These are phyloP conservation scores for Rhyacophila evoluta DNA, from an alignment of 2,888 invertebrate genomes.

Conservation along the genomic window DNA sequence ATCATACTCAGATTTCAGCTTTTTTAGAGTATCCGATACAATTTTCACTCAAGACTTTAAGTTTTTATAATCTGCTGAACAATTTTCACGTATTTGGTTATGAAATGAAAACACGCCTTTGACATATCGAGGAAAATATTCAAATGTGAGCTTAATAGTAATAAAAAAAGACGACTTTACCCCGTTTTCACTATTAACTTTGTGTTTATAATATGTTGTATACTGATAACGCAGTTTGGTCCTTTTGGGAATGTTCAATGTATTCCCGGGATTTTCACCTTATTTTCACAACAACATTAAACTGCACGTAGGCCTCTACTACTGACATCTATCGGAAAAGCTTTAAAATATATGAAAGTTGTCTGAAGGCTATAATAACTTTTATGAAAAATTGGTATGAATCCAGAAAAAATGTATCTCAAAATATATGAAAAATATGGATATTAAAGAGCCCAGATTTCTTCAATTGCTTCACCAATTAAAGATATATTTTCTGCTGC, in stretches of 20 bases:
- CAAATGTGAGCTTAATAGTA: background rate
- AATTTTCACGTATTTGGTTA: constrained; percentile 36
- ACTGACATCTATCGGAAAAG: background rate
- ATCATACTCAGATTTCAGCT: constrained; percentile 39
- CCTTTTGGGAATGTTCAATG: background rate
- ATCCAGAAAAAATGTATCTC: too few species aligned
- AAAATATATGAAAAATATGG: too few species aligned
- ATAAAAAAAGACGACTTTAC: background rate
- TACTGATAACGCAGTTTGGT: background rate
- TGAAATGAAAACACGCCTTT: constrained; percentile 53
- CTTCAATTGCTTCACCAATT: too few species aligned
- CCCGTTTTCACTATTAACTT: background rate
- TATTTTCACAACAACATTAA: background rate
- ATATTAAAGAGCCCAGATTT: too few species aligned
- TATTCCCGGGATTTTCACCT: constrained; percentile 5
- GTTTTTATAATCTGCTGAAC: constrained; percentile 20
- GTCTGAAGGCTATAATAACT: too few species aligned
- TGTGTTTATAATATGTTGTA: background rate
- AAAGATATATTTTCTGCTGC: too few species aligned
- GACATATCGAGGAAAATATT: constrained; percentile 26
- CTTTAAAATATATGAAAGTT: background rate
- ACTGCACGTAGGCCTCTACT: background rate
- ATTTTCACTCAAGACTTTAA: constrained; percentile 30
- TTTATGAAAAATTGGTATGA: too few species aligned
- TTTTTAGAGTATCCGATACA: constrained; percentile 25